These are phyloP conservation scores for Limnodromus scolopaceus DNA, from an alignment of 2,797 vertebrate genomes.

Conservation along the genomic window DNA sequence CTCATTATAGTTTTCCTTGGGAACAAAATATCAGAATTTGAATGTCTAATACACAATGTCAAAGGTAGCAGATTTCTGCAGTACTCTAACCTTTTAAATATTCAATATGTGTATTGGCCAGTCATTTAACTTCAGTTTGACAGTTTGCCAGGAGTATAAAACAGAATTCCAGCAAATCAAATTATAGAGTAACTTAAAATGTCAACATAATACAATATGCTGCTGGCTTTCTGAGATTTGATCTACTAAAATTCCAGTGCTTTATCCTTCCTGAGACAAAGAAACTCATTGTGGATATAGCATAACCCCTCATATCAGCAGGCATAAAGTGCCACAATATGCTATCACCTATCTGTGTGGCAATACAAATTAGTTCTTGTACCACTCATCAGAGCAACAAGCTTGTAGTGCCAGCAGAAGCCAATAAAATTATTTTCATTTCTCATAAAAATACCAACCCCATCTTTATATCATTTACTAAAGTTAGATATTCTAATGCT, in stretches of 20 bases:
- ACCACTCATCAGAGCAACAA: not conserved
- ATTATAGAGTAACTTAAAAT: conserved; percentile 48
- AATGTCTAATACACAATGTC: not conserved
- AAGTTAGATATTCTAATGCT: not conserved
- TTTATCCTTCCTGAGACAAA: not conserved
- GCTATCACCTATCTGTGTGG: not conserved
- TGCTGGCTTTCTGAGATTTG: not conserved
- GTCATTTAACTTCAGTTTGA: not conserved
- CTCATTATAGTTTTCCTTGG: not conserved
- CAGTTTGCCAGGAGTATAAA: not conserved
- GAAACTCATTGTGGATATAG: not conserved
- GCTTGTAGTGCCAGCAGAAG: not conserved
- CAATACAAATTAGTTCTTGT: not conserved
- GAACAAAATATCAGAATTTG: not conserved
- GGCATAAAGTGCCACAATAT: not conserved
- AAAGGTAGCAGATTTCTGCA: not conserved
- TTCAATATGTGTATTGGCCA: not conserved
- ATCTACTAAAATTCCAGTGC: not conserved
- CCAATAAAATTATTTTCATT: not conserved
- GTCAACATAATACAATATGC: not conserved
- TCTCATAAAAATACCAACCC: not conserved
- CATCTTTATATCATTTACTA: not conserved
- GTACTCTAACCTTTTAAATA: conserved; percentile 36
- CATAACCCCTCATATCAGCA: not conserved
- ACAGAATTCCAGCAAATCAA: not conserved